A percentile compares a stretch with the other conserved stretches of the same genome.
These are phyloP conservation scores for Hystrix brachyura DNA, from an alignment of 2,113 vertebrate species.

Conservation along the genomic window DNA sequence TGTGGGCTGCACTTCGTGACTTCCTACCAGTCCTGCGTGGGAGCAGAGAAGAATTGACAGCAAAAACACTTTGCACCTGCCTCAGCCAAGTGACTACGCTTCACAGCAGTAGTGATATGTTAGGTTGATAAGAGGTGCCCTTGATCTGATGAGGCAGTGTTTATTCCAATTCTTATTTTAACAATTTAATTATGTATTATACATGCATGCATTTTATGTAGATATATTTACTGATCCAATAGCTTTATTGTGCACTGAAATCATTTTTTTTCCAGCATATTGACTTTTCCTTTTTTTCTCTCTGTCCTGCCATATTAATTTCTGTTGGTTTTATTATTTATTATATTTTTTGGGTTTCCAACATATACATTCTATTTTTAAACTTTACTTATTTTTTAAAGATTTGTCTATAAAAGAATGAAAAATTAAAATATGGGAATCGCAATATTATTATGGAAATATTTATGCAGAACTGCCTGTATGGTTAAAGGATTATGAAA, in stretches of 20 bases:
- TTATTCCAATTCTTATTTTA: not conserved
- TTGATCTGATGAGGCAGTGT: not conserved
- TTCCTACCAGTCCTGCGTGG: no score
- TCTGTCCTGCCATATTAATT: not conserved
- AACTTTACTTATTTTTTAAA: not conserved
- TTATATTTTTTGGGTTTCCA: not conserved
- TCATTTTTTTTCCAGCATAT: not conserved
- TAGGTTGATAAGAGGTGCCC: not conserved
- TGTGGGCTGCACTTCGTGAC: not conserved
- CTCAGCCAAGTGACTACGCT: not conserved
- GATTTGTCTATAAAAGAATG: not conserved
- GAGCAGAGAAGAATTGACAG: not conserved
- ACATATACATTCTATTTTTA: not conserved
- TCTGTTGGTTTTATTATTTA: not conserved
- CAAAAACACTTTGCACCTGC: not conserved
- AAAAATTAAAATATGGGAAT: not conserved
- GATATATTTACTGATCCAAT: not conserved
- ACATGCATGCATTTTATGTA: not conserved
- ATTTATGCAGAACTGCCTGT: not conserved
- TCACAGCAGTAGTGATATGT: not conserved
- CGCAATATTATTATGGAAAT: not conserved
- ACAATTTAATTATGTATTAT: not conserved
- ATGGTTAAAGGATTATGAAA: not conserved
- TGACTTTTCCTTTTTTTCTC: not conserved
- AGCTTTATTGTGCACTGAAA: not conserved